Conservation (phyloP, 2,888 invertebrate species). For the Ophioninae sp. region DNA sequence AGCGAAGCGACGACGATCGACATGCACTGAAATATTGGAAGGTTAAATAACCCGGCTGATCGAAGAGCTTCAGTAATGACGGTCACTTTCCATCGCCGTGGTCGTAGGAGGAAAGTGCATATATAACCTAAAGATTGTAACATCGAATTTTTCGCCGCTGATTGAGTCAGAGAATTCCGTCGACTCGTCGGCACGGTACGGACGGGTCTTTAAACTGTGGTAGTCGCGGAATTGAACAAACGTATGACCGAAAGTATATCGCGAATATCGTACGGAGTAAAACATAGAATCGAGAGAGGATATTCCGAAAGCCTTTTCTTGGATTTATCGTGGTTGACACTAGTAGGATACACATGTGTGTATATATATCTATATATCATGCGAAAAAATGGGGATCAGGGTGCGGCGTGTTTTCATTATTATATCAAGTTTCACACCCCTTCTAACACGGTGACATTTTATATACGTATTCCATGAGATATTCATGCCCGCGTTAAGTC, state of each 20-base stretch:
- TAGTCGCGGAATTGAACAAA: not conserved
- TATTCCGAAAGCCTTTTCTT: slow-evolving; percentile 14
- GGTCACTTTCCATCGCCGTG: slow-evolving; percentile 15
- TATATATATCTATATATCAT: not conserved
- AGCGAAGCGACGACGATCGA: not conserved
- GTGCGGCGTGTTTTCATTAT: slow-evolving; percentile 39
- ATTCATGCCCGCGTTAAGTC: not conserved
- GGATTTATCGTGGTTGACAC: slow-evolving; percentile 23
- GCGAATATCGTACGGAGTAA: slow-evolving; percentile 5
- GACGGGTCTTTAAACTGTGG: slow-evolving; percentile 3
- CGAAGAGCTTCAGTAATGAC: slow-evolving; percentile 13
- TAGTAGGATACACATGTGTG: not conserved
- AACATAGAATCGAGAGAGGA: slow-evolving; percentile 1
- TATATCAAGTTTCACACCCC: slow-evolving; percentile 7
- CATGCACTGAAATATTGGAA: not conserved
- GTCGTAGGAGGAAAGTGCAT: slow-evolving; percentile 5
- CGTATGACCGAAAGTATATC: not conserved
- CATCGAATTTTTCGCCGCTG: slow-evolving; percentile 23
- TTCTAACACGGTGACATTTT: slow-evolving; percentile 21
- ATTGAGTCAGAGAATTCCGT: slow-evolving; percentile 8
- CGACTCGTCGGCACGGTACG: slow-evolving; percentile 12
- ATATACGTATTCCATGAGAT: not conserved
- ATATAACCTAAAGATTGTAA: slow-evolving; percentile 38
- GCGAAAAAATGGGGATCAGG: slow-evolving; percentile 28
- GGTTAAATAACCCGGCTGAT: slow-evolving; percentile 13